Percentiles rank a stretch among this genome's conserved stretches.
Conservation (phyloP, 2,888 invertebrate genomes). For the Teinopalpus imperialis region DNA sequence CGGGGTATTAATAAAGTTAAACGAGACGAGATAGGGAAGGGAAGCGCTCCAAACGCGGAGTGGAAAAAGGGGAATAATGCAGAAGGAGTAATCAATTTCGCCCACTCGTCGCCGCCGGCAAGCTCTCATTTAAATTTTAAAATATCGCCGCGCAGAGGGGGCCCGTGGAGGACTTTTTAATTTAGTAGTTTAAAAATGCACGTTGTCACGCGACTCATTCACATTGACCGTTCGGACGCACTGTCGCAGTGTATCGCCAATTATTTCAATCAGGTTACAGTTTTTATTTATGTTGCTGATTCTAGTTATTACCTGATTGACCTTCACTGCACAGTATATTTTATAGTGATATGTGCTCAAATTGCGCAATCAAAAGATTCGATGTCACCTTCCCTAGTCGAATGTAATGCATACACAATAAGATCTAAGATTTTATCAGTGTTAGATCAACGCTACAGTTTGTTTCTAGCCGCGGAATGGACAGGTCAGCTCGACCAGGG, state of each 20-base stretch:
- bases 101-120: constrained; percentile 72
- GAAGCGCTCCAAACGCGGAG: constrained; percentile 68
- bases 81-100: constrained; percentile 81
- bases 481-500: too few species aligned
- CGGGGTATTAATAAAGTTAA: constrained; percentile 72
- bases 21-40: constrained; percentile 69
- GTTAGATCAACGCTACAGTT: too few species aligned
- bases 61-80: constrained; percentile 79
- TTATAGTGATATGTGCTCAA: too few species aligned
- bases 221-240: constrained; percentile 59
- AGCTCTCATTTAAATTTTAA: constrained; percentile 79
- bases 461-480: too few species aligned
- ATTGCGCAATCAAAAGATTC: too few species aligned
- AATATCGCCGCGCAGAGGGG: constrained; percentile 70
- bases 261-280: too few species aligned
- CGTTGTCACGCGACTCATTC: constrained; percentile 73
- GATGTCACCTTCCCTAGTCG: too few species aligned
- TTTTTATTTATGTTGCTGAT: too few species aligned
- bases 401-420: too few species aligned
- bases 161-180: constrained; percentile 77
- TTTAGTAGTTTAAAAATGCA: constrained; percentile 78
- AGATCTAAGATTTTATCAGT: too few species aligned
- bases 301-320: too few species aligned
- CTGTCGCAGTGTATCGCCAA: not conserved
- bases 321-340: too few species aligned